Evolutionary conservation across 2,888 invertebrate genomes (phyloP).

Genomic region (Zelleria hepariella): DNA sequence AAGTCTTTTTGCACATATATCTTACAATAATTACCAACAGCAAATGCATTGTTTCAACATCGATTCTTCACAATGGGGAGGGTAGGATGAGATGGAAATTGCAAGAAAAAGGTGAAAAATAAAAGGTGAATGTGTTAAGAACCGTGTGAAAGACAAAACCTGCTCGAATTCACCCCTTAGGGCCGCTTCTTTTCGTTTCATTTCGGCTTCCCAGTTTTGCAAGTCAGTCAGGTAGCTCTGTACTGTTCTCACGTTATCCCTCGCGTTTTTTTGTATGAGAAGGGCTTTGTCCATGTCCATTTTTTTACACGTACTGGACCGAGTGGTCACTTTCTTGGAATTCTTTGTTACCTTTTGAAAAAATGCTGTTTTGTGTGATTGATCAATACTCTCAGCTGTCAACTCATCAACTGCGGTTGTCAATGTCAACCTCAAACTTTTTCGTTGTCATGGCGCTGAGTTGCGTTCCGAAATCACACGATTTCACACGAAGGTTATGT

Average conservation of each 20-base stretch:
- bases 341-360: constrained; percentile 6
- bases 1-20: not conserved
- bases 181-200: constrained; percentile 79
- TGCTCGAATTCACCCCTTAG: constrained; percentile 61
- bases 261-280: constrained; percentile 78
- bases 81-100: not conserved
- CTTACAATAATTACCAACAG: not conserved
- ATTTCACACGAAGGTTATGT: too few species aligned
- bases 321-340: not conserved
- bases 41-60: not conserved
- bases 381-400: not conserved
- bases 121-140: not conserved
- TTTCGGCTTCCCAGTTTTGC: constrained; percentile 79
- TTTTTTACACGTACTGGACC: not conserved
- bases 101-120: not conserved
- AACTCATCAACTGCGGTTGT: not conserved
- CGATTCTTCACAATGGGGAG: not conserved
- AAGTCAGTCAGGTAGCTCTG: constrained; percentile 80
- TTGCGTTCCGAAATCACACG: too few species aligned
- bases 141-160: constrained; percentile 33
- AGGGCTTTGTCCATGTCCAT: constrained; percentile 68
- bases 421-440: not conserved
- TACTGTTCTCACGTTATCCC: constrained; percentile 79
- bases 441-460: not conserved
- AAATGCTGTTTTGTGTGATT: not conserved